A percentile compares a stretch with the other conserved stretches of the same genome.
phyloP scores from a whole-genome alignment of 35 echinoderm and acorn worm species.

The Nesometra sesokonis region DNA sequence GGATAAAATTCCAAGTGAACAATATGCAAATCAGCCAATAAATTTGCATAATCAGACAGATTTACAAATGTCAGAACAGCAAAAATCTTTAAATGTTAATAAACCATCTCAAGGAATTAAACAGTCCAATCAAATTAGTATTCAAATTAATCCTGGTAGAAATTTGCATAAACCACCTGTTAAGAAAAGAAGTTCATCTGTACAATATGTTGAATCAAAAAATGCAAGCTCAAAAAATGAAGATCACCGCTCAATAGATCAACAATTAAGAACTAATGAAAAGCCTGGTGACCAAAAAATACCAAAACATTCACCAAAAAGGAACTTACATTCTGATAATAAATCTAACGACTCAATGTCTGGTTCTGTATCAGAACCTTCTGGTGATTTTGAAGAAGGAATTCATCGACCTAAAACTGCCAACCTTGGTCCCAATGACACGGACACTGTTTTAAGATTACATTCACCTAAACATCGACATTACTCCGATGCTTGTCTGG shows the following conservation, averaged over 20 bases:
- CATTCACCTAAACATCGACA: conserved; percentile 21
- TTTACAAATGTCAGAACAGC: background rate
- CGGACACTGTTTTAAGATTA: background rate
- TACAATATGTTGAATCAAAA: background rate
- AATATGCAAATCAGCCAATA: background rate
- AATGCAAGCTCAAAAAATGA: background rate
- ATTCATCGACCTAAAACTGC: background rate
- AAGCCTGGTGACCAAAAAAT: background rate
- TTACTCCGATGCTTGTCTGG: background rate
- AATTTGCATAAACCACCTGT: background rate
- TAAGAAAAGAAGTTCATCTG: background rate
- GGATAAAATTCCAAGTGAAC: background rate
- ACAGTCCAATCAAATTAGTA: background rate
- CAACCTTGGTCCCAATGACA: background rate
- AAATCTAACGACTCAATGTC: background rate
- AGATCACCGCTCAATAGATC: background rate
- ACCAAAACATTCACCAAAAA: background rate
- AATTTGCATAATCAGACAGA: background rate
- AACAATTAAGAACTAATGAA: background rate
- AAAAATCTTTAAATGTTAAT: background rate
- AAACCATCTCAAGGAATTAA: background rate
- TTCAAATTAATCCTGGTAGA: background rate
- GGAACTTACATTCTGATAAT: background rate
- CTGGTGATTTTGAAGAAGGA: background rate
- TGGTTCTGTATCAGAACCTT: too few species aligned